Percentiles rank a stretch among this genome's conserved stretches.
phyloP scores from a whole-genome alignment of 1,140 invertebrate genomes.

The Cotesia typhae region DNA sequence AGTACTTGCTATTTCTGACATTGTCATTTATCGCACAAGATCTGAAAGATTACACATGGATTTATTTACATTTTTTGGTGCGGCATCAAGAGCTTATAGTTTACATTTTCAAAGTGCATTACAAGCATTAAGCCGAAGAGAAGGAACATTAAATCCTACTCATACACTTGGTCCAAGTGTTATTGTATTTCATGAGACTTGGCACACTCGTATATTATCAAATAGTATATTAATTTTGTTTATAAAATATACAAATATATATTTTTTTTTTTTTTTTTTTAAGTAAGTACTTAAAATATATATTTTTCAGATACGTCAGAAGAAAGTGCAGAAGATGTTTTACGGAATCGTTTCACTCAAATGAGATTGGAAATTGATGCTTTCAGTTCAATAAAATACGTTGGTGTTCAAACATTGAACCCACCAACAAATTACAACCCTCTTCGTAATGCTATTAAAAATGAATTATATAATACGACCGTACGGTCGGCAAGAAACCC shows the following conservation, averaged over 20 bases:
- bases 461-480: constrained; percentile 73
- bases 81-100: constrained; percentile 79
- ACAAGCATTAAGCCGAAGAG: constrained; percentile 67
- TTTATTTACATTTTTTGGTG: constrained; percentile 82
- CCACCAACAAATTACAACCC: constrained; percentile 67
- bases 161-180: constrained; percentile 77
- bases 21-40: constrained; percentile 82
- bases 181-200: constrained; percentile 85
- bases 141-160: constrained; percentile 63
- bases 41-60: constrained; percentile 82
- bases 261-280: too few species aligned
- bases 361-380: constrained; percentile 74
- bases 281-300: constrained; percentile 14
- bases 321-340: constrained; percentile 74
- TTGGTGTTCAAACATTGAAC: constrained; percentile 70
- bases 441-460: constrained; percentile 62
- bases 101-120: constrained; percentile 78
- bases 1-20: constrained; percentile 81
- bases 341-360: constrained; percentile 72
- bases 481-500: constrained; percentile 75
- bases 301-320: constrained; percentile 64
- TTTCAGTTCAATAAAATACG: constrained; percentile 78
- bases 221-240: constrained; percentile 48
- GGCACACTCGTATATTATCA: constrained; percentile 72
- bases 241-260: too few species aligned